Base-by-base conservation (phyloP, 64 coral and sea anemone genomes). In the Trachythela sp. region DNA sequence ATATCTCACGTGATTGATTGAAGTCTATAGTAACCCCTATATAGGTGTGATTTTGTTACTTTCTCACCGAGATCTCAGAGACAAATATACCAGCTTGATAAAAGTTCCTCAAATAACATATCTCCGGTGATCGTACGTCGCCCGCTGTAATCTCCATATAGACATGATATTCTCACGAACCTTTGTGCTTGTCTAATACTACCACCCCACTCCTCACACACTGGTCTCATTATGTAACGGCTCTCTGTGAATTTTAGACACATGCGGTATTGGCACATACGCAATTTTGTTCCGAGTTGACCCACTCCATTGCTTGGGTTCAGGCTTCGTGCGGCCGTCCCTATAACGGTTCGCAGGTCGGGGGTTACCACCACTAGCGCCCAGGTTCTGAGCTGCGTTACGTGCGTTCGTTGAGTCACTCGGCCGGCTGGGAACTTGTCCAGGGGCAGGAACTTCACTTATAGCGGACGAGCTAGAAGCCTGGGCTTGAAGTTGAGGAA, bases 271-370 rank as follows among this genome's bases (percentile, higher is more conserved):
- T 35, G 75, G 27, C 4, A 80, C 75, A 36, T 80, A 80, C 13
- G 75, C 37, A 35, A 80, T 37, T 29, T 0, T 80, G 13, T 35
- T 39, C 34, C 2, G 9, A 30, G 33, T 18, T 34, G 31, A 29
- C 6, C 75, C 75, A 38, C 10, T 80, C 75, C 75, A 80, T 80
- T 80, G 33, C 30, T 80, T 80, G 33, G 75, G 75, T 22, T 80
- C 75, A 80, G 75, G 75, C 37, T 80, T 80, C 75, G 0, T 9
- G 26, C 75, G 75, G 26, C 75, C 75, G 30, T 80, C 75, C 35
- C 37, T 80, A 18, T 80, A 80, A 8, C 32, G 59, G 18, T 22
- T n/a, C 15, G 20, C 30, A 80, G 75, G 75, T 80, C 31, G 33
- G 9, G 56, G 11, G 42, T 45, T 64, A 64, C 56, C 22, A 22